Evolutionary conservation across 2,797 vertebrate species (phyloP), one percentile per base, ranked within the genome.

Genomic region (Alexandromys oeconomus): DNA sequence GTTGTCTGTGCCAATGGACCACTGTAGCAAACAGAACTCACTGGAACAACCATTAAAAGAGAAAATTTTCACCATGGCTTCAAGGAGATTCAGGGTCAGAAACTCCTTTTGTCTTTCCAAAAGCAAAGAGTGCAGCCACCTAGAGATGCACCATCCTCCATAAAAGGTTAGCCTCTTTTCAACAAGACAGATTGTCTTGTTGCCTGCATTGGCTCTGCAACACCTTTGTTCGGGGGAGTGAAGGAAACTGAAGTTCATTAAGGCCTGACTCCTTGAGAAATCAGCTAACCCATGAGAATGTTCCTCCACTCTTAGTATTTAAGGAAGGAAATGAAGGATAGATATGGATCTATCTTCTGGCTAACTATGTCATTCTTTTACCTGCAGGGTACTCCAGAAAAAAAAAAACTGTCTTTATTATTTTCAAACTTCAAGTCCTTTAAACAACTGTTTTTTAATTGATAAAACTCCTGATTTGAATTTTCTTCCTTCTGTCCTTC

Each of bases 391-490:
- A 94, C 59, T 90, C 40, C 61, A 82, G 73, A 82, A 95, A 96
- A 93, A 48, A 48, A 48, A 65, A 67, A 15, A 15, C 8, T 61
- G 0, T 11, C 37, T 85, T 48, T 63, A 84, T 85, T 88, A 48
- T 54, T 73, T 81, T 51, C 46, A 79, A 92, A 79, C 69, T 21
- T 92, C n/a, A 81, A 92, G 63, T 37, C 80, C 17, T 79, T 88
- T 73, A 46, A 87, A 51, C 57, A 90, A 40, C 2, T 69, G 21
- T 17, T 87, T 51, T 63, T 25, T 65, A 91, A 91, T 94, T 71
- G 23, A 54, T 2, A 57, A 2, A 81, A 54, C 31, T 65, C 1
- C 0, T 31, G 59, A 80, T 63, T 46, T 87, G 6, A 59, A 74
- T 23, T 12, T 48, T n/a, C 29, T 6, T 48, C 11, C 27, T 31